Evolutionary conservation across 2,888 invertebrate genomes (phyloP).

Genomic region (Piscicola geometra): DNA sequence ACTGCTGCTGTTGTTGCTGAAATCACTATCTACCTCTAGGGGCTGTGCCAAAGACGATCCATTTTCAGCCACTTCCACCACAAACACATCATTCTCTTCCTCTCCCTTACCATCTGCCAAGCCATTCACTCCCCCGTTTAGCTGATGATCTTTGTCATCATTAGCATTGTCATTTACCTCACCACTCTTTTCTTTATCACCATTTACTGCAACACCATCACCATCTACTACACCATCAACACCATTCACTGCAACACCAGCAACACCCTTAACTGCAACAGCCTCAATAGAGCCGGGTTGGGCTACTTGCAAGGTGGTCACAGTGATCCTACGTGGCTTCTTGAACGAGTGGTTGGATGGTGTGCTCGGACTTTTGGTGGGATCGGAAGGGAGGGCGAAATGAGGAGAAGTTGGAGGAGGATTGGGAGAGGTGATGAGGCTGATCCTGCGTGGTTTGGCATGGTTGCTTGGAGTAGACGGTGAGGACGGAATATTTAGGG

Average conservation of each 20-base stretch:
- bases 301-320: not conserved
- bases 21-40: not conserved
- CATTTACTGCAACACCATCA: not conserved
- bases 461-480: not conserved
- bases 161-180: too few species aligned
- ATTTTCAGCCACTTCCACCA: not conserved
- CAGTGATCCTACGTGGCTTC: not conserved
- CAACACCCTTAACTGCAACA: too few species aligned
- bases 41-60: not conserved
- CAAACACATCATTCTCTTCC: too few species aligned
- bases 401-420: not conserved
- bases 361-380: not conserved
- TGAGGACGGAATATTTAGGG: not conserved
- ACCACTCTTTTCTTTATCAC: not conserved
- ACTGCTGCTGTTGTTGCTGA: not conserved
- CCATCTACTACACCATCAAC: not conserved
- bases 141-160: too few species aligned
- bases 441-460: not conserved
- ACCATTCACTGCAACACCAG: too few species aligned
- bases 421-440: not conserved
- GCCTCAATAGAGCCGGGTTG: too few species aligned
- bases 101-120: not conserved
- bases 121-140: not conserved
- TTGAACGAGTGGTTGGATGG: not conserved
- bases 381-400: not conserved